Evolutionary conservation across 1,140 invertebrate genomes (phyloP).

Genomic region (Ceratosolen solmsi): DNA sequence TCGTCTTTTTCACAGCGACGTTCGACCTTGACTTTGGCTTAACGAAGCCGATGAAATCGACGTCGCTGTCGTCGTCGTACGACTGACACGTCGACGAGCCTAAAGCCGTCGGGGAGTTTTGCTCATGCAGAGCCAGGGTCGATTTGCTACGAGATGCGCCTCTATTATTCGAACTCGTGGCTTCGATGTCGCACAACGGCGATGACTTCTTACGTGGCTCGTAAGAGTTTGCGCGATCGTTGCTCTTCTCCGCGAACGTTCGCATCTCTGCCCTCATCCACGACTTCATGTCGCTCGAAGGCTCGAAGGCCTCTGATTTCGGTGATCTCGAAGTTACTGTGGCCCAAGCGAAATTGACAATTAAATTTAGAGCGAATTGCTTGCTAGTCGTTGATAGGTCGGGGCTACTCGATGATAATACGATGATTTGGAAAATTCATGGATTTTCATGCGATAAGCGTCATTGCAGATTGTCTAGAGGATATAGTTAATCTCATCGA

Average conservation of each 20-base stretch:
- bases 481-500: no score
- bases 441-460: no score
- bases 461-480: no score
- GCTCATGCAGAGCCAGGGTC: conserved; percentile 47
- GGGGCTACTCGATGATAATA: no score
- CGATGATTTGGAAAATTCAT: no score
- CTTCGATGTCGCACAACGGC: background rate
- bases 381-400: no score
- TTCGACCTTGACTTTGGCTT: conserved; percentile 35
- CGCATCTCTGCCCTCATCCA: conserved; percentile 63
- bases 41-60: background rate
- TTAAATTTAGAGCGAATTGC: no score
- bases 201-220: conserved; percentile 26
- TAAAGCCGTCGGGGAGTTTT: background rate
- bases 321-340: conserved; percentile 45
- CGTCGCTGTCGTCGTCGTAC: background rate
- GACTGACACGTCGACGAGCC: conserved; percentile 16
- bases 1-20: conserved; percentile 40
- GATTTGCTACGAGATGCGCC: conserved; percentile 47
- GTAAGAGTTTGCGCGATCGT: conserved; percentile 12
- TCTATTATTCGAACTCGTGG: background rate
- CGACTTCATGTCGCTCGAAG: conserved; percentile 64
- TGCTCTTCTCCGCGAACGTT: conserved; percentile 46
- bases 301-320: conserved; percentile 57
- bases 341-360: background rate